Percentiles rank a stretch among this genome's conserved stretches.
These are phyloP conservation scores for Sebastes minor DNA, from an alignment of 2,797 vertebrate species.

Conservation along the genomic window DNA sequence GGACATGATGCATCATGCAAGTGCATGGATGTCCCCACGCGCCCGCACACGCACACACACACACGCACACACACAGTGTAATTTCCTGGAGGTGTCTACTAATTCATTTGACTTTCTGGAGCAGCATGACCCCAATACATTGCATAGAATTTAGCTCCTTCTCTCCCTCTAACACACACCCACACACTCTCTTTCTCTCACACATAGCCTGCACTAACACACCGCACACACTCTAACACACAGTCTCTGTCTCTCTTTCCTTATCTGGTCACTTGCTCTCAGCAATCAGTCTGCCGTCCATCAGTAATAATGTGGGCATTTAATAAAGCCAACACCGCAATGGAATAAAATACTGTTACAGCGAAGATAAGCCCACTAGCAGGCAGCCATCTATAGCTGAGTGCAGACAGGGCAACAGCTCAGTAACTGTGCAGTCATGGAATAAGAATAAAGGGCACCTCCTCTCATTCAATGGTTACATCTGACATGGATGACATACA, in stretches of 20 bases:
- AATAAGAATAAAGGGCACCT: constrained; percentile 19
- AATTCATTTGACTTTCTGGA: constrained; percentile 74
- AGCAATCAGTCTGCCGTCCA: constrained; percentile 62
- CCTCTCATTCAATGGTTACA: constrained; percentile 4
- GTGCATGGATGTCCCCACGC: background rate
- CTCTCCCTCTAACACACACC: constrained; percentile 29
- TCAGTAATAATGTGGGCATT: constrained; percentile 71
- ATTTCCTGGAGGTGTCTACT: constrained; percentile 69
- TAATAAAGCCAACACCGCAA: constrained; percentile 71
- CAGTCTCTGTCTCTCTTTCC: constrained; percentile 20
- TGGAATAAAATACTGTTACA: constrained; percentile 63
- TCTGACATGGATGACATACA: constrained; percentile 13
- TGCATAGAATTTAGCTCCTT: constrained; percentile 29
- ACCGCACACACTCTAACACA: background rate
- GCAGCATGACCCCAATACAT: constrained; percentile 62
- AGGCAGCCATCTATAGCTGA: constrained; percentile 35
- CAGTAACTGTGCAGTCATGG: constrained; percentile 23
- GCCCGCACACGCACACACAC: background rate
- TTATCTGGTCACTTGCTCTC: constrained; percentile 64
- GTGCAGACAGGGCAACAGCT: constrained; percentile 50
- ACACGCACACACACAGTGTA: constrained; percentile 11
- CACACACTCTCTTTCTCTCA: constrained; percentile 14
- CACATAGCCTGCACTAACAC: constrained; percentile 5
- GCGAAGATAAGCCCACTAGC: constrained; percentile 57
- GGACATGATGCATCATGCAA: constrained; percentile 46